Evolutionary conservation across 2,888 invertebrate genomes (phyloP).

Genomic region (Drosophila testacea): DNA sequence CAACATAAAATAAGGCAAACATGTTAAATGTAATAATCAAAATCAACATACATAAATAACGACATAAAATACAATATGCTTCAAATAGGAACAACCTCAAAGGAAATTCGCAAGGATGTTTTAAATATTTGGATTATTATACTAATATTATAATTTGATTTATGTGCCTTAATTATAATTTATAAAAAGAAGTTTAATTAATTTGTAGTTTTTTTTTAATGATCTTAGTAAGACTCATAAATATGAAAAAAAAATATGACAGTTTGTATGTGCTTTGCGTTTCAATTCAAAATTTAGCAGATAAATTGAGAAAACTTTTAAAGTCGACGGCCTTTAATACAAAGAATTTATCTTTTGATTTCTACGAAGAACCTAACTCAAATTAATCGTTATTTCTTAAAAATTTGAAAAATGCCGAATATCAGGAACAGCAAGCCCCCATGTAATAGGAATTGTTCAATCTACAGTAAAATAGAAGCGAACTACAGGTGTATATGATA

Average conservation of each 20-base stretch:
- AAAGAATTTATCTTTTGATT: conserved; percentile 3
- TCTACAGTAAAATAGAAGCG: neutral
- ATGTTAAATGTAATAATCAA: conserved; percentile 1
- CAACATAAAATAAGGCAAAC: neutral
- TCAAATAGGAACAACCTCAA: neutral
- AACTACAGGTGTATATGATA: conserved; percentile 10
- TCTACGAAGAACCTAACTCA: too few relatives aligned
- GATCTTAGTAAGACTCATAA: neutral
- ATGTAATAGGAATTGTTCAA: conserved; percentile 7
- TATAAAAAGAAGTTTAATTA: neutral
- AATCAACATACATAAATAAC: neutral
- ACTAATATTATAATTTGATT: too few relatives aligned
- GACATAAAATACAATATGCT: too few relatives aligned
- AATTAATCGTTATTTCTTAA: neutral
- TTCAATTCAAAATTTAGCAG: conserved; percentile 26
- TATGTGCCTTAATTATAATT: too few relatives aligned
- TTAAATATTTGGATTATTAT: too few relatives aligned
- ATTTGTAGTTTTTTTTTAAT: neutral
- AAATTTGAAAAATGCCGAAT: conserved; percentile 17
- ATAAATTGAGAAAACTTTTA: conserved; percentile 12
- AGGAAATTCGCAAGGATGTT: neutral
- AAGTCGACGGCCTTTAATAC: conserved; percentile 2
- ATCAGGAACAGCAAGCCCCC: neutral
- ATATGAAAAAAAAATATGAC: neutral
- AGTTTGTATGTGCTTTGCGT: conserved; percentile 19